phyloP scores from a whole-genome alignment of 2,797 vertebrate species.

The Microctenopoma steveboyesi region DNA sequence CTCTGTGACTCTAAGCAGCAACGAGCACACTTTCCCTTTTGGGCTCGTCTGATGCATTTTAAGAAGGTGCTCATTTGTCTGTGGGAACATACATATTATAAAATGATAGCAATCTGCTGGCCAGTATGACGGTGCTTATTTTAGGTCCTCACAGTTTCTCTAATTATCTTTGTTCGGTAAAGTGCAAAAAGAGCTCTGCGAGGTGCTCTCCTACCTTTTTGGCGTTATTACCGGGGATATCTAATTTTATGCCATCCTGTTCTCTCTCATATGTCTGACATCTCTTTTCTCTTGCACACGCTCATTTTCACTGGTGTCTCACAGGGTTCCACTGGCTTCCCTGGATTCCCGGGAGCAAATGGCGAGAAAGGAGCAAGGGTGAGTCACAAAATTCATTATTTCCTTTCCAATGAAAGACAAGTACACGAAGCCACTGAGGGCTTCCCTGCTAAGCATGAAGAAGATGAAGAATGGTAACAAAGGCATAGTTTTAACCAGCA shows the following conservation, averaged over 20 bases:
- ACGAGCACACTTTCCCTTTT: slow-evolving; percentile 7
- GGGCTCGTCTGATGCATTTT: slow-evolving; percentile 19
- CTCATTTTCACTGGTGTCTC: slow-evolving; percentile 30
- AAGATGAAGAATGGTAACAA: too few species aligned
- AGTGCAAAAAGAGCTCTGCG: slow-evolving; percentile 21
- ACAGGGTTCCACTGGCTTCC: slow-evolving; percentile 94
- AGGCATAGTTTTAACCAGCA: too few species aligned
- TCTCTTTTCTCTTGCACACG: slow-evolving; percentile 3
- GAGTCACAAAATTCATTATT: slow-evolving; percentile 59
- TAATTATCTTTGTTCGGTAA: slow-evolving; percentile 41
- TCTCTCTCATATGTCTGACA: neutral
- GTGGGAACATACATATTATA: neutral
- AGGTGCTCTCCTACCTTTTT: slow-evolving; percentile 8
- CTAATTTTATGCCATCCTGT: slow-evolving; percentile 7
- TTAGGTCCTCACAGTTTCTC: slow-evolving; percentile 2
- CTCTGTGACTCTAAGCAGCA: slow-evolving; percentile 28
- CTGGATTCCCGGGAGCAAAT: slow-evolving; percentile 92
- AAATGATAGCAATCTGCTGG: slow-evolving; percentile 9
- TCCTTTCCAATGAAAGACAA: neutral
- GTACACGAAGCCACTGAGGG: neutral
- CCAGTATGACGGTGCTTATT: neutral
- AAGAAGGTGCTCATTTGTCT: slow-evolving; percentile 29
- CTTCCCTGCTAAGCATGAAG: neutral
- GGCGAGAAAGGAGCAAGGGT: slow-evolving; percentile 98
- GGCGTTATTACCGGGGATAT: slow-evolving; percentile 9